Percentiles rank a stretch among this genome's conserved stretches.
These are phyloP conservation scores for Zosterops japonicus DNA, from an alignment of 2,113 vertebrate genomes.

Conservation along the genomic window DNA sequence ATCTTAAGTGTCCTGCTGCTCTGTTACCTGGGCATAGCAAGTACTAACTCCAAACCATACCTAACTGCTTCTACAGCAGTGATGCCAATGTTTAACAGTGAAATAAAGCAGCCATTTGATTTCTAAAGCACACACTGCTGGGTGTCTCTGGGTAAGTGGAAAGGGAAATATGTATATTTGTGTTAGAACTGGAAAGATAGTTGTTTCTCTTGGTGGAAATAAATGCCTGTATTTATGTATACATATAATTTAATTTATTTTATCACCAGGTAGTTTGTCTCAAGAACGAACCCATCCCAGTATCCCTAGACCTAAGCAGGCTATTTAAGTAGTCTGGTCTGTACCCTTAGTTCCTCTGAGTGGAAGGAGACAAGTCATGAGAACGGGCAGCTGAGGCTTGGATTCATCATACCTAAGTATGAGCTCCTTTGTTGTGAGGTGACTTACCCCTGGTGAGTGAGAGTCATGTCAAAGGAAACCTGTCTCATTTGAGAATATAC, in stretches of 20 bases:
- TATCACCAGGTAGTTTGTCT: background rate
- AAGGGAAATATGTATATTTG: conserved; percentile 5
- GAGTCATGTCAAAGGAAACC: background rate
- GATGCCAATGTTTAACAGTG: background rate
- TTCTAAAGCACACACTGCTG: background rate
- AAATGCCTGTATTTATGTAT: conserved; percentile 37
- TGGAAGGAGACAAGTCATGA: background rate
- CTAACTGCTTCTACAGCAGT: background rate
- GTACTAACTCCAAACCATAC: background rate
- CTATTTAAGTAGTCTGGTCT: background rate
- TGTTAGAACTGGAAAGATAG: background rate
- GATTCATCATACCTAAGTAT: fast-evolving
- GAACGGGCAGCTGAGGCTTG: background rate
- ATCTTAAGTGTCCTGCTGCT: background rate
- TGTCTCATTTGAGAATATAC: background rate
- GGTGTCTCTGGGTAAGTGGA: background rate
- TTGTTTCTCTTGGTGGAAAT: conserved; percentile 14
- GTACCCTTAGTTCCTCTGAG: background rate
- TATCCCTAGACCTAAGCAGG: background rate
- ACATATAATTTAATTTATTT: conserved; percentile 46
- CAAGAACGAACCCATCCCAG: background rate
- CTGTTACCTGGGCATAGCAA: background rate
- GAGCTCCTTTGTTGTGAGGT: background rate
- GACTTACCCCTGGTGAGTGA: background rate
- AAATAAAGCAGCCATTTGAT: background rate